Evolutionary conservation across 2,113 vertebrate species (phyloP).

Genomic region (Chloropsis cyanopogon): DNA sequence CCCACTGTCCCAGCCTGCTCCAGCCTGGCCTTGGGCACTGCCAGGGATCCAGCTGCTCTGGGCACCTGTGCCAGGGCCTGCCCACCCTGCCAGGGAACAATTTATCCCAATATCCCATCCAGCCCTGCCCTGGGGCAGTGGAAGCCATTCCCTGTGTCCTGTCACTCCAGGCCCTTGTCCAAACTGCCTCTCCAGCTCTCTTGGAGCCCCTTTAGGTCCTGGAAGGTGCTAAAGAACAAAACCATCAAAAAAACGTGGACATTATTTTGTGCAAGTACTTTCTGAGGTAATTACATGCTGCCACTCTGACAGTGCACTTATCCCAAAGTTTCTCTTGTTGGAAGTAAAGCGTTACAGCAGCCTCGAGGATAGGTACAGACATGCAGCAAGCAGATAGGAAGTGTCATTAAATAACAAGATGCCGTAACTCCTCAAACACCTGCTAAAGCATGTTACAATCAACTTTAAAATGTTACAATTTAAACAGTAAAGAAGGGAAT

Average conservation of each 20-base stretch:
- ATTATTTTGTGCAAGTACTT: not conserved
- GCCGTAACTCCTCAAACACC: not conserved
- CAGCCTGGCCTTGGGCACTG: not conserved
- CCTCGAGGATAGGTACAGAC: no score
- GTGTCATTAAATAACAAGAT: not conserved
- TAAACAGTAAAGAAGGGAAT: not conserved
- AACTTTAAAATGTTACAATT: not conserved
- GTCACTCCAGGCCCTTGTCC: not conserved
- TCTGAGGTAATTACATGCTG: rapidly evolving
- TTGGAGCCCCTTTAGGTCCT: not conserved
- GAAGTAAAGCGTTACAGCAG: rapidly evolving
- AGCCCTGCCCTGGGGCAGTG: not conserved
- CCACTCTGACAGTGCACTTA: not conserved
- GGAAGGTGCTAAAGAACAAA: not conserved
- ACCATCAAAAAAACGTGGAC: rapidly evolving
- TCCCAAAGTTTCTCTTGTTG: not conserved
- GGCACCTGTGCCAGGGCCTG: not conserved
- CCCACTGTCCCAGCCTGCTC: not conserved
- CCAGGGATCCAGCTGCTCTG: not conserved
- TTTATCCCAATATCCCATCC: not conserved
- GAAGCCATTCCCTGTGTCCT: not conserved
- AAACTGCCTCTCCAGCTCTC: not conserved
- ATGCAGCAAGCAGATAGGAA: not conserved
- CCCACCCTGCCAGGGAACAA: not conserved
- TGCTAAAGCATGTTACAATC: not conserved